Percentiles rank a stretch among this genome's conserved stretches.
Evolutionary conservation across 2,888 invertebrate genomes (phyloP).

Genomic region (Antitype chi): DNA sequence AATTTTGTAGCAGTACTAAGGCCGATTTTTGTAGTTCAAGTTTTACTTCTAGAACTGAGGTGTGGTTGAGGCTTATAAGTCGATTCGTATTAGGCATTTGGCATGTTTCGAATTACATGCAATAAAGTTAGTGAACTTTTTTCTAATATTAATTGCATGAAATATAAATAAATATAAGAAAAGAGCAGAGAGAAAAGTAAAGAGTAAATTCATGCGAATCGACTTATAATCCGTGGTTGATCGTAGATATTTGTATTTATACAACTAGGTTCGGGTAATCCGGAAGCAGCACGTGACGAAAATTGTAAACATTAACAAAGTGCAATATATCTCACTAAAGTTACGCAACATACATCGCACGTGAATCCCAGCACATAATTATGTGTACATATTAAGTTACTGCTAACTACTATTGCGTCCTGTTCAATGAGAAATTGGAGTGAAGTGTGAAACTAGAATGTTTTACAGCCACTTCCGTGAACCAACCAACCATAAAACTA

Average conservation of each 20-base stretch:
- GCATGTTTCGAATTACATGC: too few relatives aligned
- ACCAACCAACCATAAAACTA: constrained; percentile 1
- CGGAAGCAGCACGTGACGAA: constrained; percentile 35
- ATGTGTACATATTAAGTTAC: constrained; percentile 49
- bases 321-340: constrained; percentile 12
- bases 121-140: too few relatives aligned
- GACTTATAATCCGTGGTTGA: not conserved
- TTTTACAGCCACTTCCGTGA: constrained; percentile 25
- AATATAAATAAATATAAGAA: too few relatives aligned
- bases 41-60: not conserved
- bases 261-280: constrained; percentile 3
- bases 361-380: constrained; percentile 46
- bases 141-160: too few relatives aligned
- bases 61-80: too few relatives aligned
- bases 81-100: too few relatives aligned
- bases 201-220: too few relatives aligned
- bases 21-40: not conserved
- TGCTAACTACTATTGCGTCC: constrained; percentile 29
- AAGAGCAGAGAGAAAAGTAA: too few relatives aligned
- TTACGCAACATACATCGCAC: constrained; percentile 21
- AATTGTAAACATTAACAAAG: constrained; percentile 30
- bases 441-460: constrained; percentile 21
- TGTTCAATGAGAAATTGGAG: constrained; percentile 44
- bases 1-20: not conserved
- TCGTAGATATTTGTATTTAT: constrained; percentile 9